These are phyloP conservation scores for Dermatemys mawii DNA, from an alignment of 2,113 vertebrate species.

Conservation along the genomic window DNA sequence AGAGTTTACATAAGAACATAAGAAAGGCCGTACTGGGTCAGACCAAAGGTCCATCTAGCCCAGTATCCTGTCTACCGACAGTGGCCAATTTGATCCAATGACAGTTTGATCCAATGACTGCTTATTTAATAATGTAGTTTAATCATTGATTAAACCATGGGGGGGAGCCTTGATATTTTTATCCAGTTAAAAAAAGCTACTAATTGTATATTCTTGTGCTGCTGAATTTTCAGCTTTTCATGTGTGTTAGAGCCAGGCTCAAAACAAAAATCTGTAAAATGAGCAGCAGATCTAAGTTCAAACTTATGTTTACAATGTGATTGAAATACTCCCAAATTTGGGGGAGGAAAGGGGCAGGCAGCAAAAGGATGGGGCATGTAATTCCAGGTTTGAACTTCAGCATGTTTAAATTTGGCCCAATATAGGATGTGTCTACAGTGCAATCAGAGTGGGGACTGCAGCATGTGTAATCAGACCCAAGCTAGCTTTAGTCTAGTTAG, in stretches of 20 bases:
- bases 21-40: too few species aligned
- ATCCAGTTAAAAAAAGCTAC: slow-evolving; percentile 11
- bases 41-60: too few species aligned
- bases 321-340: background rate
- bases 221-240: background rate
- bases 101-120: slow-evolving; percentile 3
- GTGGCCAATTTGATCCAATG: too few species aligned
- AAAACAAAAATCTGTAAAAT: background rate
- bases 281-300: slow-evolving; percentile 28
- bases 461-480: background rate
- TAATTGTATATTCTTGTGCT: slow-evolving; percentile 23
- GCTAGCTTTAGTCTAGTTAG: background rate
- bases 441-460: background rate
- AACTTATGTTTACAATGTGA: background rate
- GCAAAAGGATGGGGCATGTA: background rate
- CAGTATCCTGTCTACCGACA: too few species aligned
- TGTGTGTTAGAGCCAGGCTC: background rate
- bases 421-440: background rate
- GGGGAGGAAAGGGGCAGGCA: background rate
- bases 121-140: slow-evolving; percentile 6
- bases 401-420: background rate
- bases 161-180: background rate
- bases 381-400: slow-evolving; percentile 7
- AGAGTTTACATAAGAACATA: too few species aligned
- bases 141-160: slow-evolving; percentile 29